Evolutionary conservation across 2,797 vertebrate species (phyloP).

Genomic region (Acridotheres tristis): DNA sequence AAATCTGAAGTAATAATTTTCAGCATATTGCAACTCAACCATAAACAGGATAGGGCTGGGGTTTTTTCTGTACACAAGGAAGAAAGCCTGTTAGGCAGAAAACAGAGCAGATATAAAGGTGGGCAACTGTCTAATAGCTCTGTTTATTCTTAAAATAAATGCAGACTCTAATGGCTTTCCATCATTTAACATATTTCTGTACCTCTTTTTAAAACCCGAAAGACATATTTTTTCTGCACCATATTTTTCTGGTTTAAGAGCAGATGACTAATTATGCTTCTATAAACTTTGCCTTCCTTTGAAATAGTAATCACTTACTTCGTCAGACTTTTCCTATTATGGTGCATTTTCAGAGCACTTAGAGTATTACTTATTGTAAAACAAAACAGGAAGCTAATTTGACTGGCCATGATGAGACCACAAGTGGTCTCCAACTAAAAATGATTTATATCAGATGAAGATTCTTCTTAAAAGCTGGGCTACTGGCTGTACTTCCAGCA

Average conservation of each 20-base stretch:
- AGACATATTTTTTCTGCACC: slow-evolving; percentile 43
- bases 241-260: slow-evolving; percentile 54
- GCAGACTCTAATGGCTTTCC: background rate
- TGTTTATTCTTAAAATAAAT: slow-evolving; percentile 45
- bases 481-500: background rate
- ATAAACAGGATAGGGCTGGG: slow-evolving; percentile 57
- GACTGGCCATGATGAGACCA: slow-evolving; percentile 22
- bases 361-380: slow-evolving; percentile 8
- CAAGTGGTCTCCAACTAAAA: slow-evolving; percentile 7
- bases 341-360: slow-evolving; percentile 18
- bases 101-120: slow-evolving; percentile 9
- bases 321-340: slow-evolving; percentile 20
- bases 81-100: slow-evolving; percentile 49
- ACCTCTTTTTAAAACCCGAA: background rate
- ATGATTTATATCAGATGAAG: background rate
- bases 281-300: slow-evolving; percentile 53
- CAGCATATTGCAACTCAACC: slow-evolving; percentile 52
- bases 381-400: slow-evolving; percentile 46
- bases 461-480: background rate
- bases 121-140: slow-evolving; percentile 1
- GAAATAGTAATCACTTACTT: slow-evolving; percentile 48
- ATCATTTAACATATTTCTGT: background rate
- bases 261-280: slow-evolving; percentile 40
- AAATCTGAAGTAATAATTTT: slow-evolving; percentile 65
- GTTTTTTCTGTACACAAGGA: background rate